Base-by-base conservation (phyloP, 2,888 invertebrate species). In the Rhagium mordax region DNA sequence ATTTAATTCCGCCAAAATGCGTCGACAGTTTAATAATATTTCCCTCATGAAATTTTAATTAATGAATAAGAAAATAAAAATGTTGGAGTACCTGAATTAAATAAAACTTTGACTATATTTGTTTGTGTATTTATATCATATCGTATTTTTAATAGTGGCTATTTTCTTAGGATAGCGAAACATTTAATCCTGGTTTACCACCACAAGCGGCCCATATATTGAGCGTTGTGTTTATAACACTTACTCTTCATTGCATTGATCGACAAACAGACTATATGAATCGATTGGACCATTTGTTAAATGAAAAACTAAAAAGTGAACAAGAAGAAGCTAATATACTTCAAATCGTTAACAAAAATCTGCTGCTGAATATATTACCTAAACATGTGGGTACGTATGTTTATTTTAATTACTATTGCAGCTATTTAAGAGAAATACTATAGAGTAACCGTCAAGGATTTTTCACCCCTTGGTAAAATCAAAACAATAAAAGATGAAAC, bases 311-410 rank as follows among this genome's bases (percentile, higher is more conserved):
- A 72, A 89, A 90, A 67, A 92, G 93, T 78, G 97, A 98, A 84
- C 95, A 96, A 86, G 92, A 94, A 78, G 95, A 97, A 86, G 96
- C 96, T 0, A 92, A 94, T 80, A 93, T 93, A n/a, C 95, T 95
- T 86, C 93, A 96, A 77, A 93, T 93, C 81, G 94, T 97, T 0
- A 98, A 98, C 87, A 95, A 94, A 82, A 93, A 96, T 87, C 89
- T 98, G 47, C 90, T 98, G 48, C 93, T 96, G 83, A 98, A 98
- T 86, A 98, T 98, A 83, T 89, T 98, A 48, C 98, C 98, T 0
- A 92, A 93, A 18, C 97, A 98, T 87, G 98, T 98, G 77, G 97
- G 95, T 95, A 86, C 85, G 91, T 85, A 7, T 27, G n/a, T 41
- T 41, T n/a, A 13, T n/a, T n/a, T n/a, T n/a, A 33, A 33, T 33